Evolutionary conservation across 2,113 vertebrate species (phyloP), one percentile per base, ranked within the genome.

Genomic region (Sceloporus tristichus): DNA sequence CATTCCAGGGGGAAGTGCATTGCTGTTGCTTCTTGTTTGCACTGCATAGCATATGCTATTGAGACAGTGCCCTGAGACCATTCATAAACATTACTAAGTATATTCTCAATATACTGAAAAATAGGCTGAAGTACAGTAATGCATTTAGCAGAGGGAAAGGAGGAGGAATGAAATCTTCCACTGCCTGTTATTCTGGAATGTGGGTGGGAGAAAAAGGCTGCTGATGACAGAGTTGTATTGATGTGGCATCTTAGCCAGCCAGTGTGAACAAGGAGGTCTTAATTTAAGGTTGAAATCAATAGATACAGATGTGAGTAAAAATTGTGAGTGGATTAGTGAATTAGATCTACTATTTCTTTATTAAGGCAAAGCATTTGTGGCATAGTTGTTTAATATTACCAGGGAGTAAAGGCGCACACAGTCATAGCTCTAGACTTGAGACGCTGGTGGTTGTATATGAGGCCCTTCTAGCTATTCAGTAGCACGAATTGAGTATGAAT

Each of bases 121-220:
- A 38, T 13, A 56, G 29, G 9, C 40, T 9, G 38, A 53, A 53
- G 7, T 48, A 48, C 48, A 4, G 38, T n/a, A 13, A 84, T 84
- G 42, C 18, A 74, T 56, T 74, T 84, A 59, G 19, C 38, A 59
- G 83, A 74, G 6, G 48, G 13, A 23, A 53, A 7, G 11, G 5
- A 29, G 18, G 13, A 62, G 59, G 59, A 62, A 62, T 16, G 18
- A 40, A 74, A 85, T 56, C 23, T 42, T 38, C 71, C 62, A 23
- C 19, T 79, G n/a, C 85, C 10, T 87, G 13, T 27, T 23, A 76
- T 81, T 62, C 48, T 59, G 53, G 54, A 87, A 87, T 40, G 53
- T 80, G 19, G 38, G 16, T 9, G 53, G 62, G 40, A 88, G 23
- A 62, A 40, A 23, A 53, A 83, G 23, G 29, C 42, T 70, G 59